Evolutionary conservation across 2,888 invertebrate species (phyloP).

Genomic region (Drosophila neonasuta): DNA sequence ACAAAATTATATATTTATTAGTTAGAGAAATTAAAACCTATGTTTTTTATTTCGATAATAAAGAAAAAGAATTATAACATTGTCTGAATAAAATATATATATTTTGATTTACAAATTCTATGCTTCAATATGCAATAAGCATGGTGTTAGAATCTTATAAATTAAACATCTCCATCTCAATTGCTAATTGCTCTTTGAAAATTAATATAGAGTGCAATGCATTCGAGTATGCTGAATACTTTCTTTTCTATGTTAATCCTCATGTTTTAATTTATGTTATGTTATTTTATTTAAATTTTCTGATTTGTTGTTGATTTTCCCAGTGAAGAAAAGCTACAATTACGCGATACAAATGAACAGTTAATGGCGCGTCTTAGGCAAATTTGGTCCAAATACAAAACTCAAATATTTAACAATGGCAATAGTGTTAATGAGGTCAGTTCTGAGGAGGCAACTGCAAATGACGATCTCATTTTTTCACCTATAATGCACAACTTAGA

Average conservation of each 20-base stretch:
- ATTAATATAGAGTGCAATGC: too few relatives aligned
- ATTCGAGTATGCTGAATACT: too few relatives aligned
- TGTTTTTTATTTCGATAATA: too few relatives aligned
- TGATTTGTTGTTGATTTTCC: slow-evolving; percentile 21
- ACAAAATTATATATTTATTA: neutral
- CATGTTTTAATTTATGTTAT: neutral
- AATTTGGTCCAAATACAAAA: slow-evolving; percentile 81
- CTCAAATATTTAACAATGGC: slow-evolving; percentile 58
- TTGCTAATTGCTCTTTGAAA: too few relatives aligned
- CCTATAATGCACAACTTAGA: slow-evolving; percentile 45
- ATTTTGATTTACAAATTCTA: too few relatives aligned
- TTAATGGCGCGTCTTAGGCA: slow-evolving; percentile 81
- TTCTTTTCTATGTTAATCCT: too few relatives aligned
- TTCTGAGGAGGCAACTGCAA: slow-evolving; percentile 40
- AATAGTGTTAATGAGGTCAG: slow-evolving; percentile 38
- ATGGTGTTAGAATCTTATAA: too few relatives aligned
- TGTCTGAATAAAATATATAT: too few relatives aligned
- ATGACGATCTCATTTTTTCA: slow-evolving; percentile 72
- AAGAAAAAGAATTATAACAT: too few relatives aligned
- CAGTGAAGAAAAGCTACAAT: slow-evolving; percentile 79
- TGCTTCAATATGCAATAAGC: too few relatives aligned
- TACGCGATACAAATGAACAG: slow-evolving; percentile 81
- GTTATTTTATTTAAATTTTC: slow-evolving; percentile 11
- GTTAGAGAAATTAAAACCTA: neutral
- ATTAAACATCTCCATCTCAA: too few relatives aligned